A percentile compares a stretch with the other conserved stretches of the same genome.
These are phyloP conservation scores for Netelia virgata DNA, from an alignment of 2,888 invertebrate species.

Conservation along the genomic window DNA sequence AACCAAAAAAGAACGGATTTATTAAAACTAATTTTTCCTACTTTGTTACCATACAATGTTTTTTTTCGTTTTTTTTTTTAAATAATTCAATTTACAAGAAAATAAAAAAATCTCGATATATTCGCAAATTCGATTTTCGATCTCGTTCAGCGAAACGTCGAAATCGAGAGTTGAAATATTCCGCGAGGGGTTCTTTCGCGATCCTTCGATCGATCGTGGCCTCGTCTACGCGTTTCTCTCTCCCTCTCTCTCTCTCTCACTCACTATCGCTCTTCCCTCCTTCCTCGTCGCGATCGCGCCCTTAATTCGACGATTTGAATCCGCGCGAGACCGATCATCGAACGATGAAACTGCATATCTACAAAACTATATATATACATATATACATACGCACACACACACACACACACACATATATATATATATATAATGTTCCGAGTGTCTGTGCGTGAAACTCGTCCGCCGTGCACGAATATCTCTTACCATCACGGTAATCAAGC, in stretches of 20 bases:
- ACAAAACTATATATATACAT: constrained; percentile 17
- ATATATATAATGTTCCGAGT: constrained; percentile 20
- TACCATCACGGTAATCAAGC: constrained; percentile 76
- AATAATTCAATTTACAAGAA: not conserved
- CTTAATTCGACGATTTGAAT: constrained; percentile 64
- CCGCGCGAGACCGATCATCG: constrained; percentile 59
- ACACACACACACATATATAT: not conserved
- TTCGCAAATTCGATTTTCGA: not conserved
- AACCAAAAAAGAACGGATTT: no score
- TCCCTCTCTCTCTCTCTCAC: constrained; percentile 5
- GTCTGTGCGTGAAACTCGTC: constrained; percentile 59
- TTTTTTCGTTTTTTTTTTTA: no score
- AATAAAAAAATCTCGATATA: not conserved
- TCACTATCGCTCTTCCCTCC: not conserved
- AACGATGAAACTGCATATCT: constrained; percentile 39
- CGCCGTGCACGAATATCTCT: constrained; percentile 58
- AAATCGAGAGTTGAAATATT: no score
- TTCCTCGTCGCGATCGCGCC: constrained; percentile 36
- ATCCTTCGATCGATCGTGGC: constrained; percentile 26
- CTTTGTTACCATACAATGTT: no score
- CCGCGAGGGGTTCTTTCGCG: no score
- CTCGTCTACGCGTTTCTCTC: not conserved
- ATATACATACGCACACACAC: constrained; percentile 1
- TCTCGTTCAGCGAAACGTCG: no score
- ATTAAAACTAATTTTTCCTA: no score